Percentiles rank a stretch among this genome's conserved stretches.
Evolutionary conservation across 2,797 vertebrate genomes (phyloP).

Genomic region (Potorous gilbertii): DNA sequence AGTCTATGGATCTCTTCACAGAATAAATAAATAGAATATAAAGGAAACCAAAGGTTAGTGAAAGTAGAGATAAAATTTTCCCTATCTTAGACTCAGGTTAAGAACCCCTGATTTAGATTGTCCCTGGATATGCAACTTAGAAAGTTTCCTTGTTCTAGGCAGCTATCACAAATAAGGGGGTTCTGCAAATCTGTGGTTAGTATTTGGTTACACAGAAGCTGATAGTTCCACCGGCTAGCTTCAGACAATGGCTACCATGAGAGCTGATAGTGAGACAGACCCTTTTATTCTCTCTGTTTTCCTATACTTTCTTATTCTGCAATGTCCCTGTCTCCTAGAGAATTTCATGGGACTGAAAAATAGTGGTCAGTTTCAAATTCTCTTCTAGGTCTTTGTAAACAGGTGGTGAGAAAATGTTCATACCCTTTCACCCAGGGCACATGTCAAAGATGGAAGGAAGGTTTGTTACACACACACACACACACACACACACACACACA

Average conservation of each 20-base stretch:
- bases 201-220: background rate
- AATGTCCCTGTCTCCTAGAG: background rate
- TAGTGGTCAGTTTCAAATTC: constrained; percentile 29
- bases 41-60: background rate
- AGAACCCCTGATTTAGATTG: background rate
- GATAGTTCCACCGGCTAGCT: background rate
- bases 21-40: background rate
- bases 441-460: background rate
- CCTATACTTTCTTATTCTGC: background rate
- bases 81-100: background rate
- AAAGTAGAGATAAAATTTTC: background rate
- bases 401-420: background rate
- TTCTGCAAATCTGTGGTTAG: background rate
- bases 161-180: background rate
- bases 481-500: background rate
- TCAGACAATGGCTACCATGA: background rate
- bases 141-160: background rate
- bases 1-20: background rate
- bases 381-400: constrained; percentile 30
- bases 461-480: background rate
- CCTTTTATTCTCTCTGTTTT: background rate
- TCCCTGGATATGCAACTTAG: background rate
- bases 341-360: background rate
- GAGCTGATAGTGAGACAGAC: background rate
- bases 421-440: background rate